Evolutionary conservation across 2,113 vertebrate genomes (phyloP).

Genomic region (Phodopus roborovskii): DNA sequence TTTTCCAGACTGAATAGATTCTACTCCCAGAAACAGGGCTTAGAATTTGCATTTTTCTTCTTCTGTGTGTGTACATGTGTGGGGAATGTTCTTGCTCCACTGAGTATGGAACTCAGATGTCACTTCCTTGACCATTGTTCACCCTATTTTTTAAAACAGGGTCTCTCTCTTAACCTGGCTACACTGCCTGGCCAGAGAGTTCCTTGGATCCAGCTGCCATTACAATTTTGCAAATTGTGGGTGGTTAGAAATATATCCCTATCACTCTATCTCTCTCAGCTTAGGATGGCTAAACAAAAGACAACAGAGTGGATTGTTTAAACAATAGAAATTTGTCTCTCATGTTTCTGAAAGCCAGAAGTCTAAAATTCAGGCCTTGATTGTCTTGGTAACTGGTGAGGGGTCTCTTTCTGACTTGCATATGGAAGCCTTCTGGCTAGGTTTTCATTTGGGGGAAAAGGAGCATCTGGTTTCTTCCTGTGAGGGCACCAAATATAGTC

Average conservation of each 20-base stretch:
- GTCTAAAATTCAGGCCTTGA: background rate
- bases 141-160: background rate
- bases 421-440: background rate
- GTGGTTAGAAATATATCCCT: background rate
- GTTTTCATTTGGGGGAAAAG: background rate
- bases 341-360: background rate
- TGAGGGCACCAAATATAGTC: background rate
- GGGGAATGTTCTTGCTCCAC: background rate
- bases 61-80: background rate
- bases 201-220: background rate
- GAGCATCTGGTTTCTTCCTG: background rate
- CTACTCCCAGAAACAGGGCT: background rate
- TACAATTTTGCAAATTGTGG: background rate
- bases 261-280: background rate
- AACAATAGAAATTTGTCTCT: background rate
- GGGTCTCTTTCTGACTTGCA: background rate
- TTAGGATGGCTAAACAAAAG: background rate
- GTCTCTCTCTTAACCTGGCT: background rate
- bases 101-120: background rate
- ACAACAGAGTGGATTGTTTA: background rate
- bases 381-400: background rate
- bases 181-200: background rate
- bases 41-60: background rate
- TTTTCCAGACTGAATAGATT: background rate
- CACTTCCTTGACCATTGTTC: background rate